Base-by-base conservation (phyloP, 2,113 vertebrate genomes). In the Polyodon spathula region DNA sequence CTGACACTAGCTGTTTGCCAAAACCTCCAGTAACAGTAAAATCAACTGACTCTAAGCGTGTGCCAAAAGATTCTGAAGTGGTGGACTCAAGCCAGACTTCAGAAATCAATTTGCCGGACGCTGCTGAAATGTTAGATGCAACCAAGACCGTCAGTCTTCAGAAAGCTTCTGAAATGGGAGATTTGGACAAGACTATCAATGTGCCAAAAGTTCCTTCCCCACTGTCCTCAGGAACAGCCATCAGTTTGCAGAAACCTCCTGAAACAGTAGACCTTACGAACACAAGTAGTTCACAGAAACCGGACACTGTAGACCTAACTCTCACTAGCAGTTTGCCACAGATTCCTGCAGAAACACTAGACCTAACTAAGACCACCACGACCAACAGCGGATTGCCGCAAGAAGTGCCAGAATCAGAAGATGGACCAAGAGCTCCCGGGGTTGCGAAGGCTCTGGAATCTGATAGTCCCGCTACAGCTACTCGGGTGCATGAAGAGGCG, bases 171-270 rank as follows among this genome's bases (percentile, higher is more conserved):
- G 11, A 3, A 14, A 56, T 41, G 11, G 9, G 17, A 1, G n/a
- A 4, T 37, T 57, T 68, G 0, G 67, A 72, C 0, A 1, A 9
- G 8, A 50, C 48, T 42, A 56, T 59, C 56, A 17, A 10, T 50
- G 48, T 50, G 48, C 12, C 48, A 50, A n/a, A 50, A n/a, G 48
- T 50, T 50, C 15, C 48, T n/a, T 4, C 8, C 12, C 5, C 48
- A 50, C 0, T 14, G 8, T 11, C 50, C 11, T 42, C 59, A 2
- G 37, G 8, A 0, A 16, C 52, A 14, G 15, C 59, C 52, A 6
- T 58, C 63, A 75, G 71, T 64, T 68, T 69, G 65, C 59, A 48
- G 6, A 64, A 58, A 6, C 37, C 59, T 64, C 71, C 69, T 53
- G 72, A 69, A 46, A 73, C 61, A 11, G 44, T 56, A 14, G 15